Evolutionary conservation across 2,113 vertebrate species (phyloP).

Genomic region (Rhinoptilus africanus): DNA sequence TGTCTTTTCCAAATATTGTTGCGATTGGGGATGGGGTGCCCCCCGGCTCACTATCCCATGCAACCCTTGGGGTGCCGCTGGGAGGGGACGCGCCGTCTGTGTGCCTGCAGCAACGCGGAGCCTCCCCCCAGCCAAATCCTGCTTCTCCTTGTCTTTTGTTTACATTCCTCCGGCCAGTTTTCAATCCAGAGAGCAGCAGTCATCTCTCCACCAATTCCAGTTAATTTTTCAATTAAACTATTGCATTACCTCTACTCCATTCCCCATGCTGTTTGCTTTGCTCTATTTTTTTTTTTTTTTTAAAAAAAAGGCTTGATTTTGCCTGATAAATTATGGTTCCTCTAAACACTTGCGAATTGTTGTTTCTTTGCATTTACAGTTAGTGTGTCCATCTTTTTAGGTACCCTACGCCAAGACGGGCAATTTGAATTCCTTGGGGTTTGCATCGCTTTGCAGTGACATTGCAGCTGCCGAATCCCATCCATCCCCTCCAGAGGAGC

Average conservation of each 20-base stretch:
- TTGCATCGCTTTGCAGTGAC: background rate
- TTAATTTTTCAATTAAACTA: slow-evolving; percentile 1
- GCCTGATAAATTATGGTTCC: background rate
- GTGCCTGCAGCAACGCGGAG: background rate
- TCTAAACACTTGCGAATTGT: background rate
- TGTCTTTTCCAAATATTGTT: background rate
- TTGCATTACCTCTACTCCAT: background rate
- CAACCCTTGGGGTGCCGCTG: accelerated
- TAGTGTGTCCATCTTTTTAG: background rate
- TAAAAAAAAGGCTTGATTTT: background rate
- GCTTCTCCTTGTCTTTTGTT: background rate
- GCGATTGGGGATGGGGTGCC: background rate
- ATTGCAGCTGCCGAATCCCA: background rate
- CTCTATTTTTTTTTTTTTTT: background rate
- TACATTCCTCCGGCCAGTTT: background rate
- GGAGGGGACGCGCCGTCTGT: accelerated
- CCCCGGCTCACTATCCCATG: accelerated
- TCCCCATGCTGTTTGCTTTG: background rate
- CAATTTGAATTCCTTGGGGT: background rate
- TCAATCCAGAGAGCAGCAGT: background rate
- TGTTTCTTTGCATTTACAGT: background rate
- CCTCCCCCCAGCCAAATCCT: background rate
- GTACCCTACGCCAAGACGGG: accelerated
- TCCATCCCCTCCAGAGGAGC: accelerated
- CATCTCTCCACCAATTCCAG: background rate